Evolutionary conservation across 2,888 invertebrate genomes (phyloP).

Genomic region (Agrotis ipsilon): DNA sequence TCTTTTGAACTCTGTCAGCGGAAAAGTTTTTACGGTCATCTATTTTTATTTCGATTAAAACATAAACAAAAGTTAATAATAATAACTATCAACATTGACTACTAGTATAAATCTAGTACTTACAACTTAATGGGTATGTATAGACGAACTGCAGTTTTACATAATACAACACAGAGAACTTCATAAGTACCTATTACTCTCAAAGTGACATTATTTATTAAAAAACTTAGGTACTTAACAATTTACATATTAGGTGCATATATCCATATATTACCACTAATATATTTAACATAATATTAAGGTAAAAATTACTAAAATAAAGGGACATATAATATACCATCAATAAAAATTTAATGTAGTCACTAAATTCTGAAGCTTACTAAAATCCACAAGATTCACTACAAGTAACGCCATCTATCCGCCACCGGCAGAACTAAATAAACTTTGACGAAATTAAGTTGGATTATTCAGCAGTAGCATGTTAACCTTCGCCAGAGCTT

Average conservation of each 20-base stretch:
- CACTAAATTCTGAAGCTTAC: background rate
- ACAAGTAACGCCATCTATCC: constrained; percentile 50
- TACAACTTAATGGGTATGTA: background rate
- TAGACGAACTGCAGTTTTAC: background rate
- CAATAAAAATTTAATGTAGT: background rate
- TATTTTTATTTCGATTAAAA: constrained; percentile 16
- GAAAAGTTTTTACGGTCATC: constrained; percentile 37
- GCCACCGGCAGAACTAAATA: background rate
- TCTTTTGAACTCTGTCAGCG: constrained; percentile 47
- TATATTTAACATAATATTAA: no score
- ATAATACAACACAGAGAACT: background rate
- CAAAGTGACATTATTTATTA: background rate
- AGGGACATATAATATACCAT: background rate
- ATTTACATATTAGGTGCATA: no score
- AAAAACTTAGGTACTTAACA: no score
- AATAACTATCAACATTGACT: background rate
- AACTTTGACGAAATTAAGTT: background rate
- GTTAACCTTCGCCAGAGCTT: background rate
- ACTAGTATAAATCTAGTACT: background rate
- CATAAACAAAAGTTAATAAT: background rate
- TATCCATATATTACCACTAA: no score
- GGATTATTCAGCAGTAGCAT: background rate
- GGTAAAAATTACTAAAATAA: background rate
- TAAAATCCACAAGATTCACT: background rate
- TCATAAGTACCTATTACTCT: background rate